Evolutionary conservation across 2,888 invertebrate genomes (phyloP).

Genomic region (Apomyelois bistriatella): DNA sequence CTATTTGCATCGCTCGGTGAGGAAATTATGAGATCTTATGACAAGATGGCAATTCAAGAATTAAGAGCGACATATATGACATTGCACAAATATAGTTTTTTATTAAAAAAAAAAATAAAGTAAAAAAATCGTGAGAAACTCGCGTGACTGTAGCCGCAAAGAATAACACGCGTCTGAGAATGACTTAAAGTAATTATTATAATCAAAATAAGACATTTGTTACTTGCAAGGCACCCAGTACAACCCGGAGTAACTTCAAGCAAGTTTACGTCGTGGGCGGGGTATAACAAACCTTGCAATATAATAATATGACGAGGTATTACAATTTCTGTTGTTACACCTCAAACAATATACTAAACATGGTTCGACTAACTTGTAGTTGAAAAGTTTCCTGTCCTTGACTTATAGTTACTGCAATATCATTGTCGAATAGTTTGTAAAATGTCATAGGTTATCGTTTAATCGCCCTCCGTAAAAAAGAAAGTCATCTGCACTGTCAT

Average conservation of each 20-base stretch:
- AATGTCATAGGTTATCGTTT: slow-evolving; percentile 5
- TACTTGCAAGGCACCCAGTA: not conserved
- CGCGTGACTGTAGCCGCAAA: not conserved
- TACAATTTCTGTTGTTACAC: not conserved
- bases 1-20: too few species aligned
- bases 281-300: not conserved
- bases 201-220: not conserved
- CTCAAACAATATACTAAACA: not conserved
- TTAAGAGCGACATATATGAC: too few species aligned
- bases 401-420: slow-evolving; percentile 2
- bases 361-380: not conserved
- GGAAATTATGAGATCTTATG: too few species aligned
- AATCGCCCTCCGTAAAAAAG: not conserved
- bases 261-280: not conserved
- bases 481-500: not conserved
- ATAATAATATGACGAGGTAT: not conserved
- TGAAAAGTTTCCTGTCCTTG: not conserved
- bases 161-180: not conserved
- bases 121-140: not conserved
- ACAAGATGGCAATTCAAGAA: too few species aligned
- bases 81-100: too few species aligned
- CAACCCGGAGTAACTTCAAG: not conserved
- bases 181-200: not conserved
- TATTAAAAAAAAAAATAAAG: too few species aligned
- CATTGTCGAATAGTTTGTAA: slow-evolving; percentile 2